Conservation (phyloP, 1,140 invertebrate genomes). For the Pseudomyrmex sp. region DNA sequence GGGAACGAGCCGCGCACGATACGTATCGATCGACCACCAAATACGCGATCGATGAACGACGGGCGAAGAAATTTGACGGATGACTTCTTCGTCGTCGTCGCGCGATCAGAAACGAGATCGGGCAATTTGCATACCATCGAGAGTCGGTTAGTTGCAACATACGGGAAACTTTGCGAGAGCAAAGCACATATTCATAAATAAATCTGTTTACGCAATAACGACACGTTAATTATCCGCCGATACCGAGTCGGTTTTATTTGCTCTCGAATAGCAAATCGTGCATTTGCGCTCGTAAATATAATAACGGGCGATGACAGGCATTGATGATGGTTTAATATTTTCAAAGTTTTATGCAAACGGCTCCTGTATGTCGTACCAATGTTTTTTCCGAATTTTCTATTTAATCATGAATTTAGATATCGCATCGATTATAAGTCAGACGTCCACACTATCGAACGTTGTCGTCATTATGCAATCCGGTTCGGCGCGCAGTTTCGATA, state of each 20-base stretch:
- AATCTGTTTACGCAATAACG: conserved; percentile 53
- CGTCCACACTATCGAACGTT: conserved; percentile 22
- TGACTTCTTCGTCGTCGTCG: conserved; percentile 43
- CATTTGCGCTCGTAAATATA: conserved; percentile 43
- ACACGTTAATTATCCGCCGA: conserved; percentile 45
- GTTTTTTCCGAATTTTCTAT: conserved; percentile 23
- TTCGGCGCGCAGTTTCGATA: not conserved
- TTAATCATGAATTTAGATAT: conserved; percentile 41
- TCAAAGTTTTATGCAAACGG: conserved; percentile 34
- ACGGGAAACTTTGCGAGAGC: conserved; percentile 18
- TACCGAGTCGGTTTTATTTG: conserved; percentile 30
- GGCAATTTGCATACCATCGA: conserved; percentile 41
- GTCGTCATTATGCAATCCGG: conserved; percentile 26
- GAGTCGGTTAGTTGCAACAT: not conserved
- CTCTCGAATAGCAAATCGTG: conserved; percentile 1
- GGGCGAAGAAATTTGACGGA: conserved; percentile 49
- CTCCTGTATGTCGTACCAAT: conserved; percentile 1
- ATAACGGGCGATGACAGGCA: not conserved
- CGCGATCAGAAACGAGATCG: conserved; percentile 39
- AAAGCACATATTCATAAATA: conserved; percentile 20
- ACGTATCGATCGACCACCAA: conserved; percentile 52
- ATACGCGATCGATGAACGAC: conserved; percentile 41
- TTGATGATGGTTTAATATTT: no score
- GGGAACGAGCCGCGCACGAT: conserved; percentile 32
- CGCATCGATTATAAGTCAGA: conserved; percentile 21